Conservation (phyloP, 2,113 vertebrate species). For the Dryoscopus gambensis region DNA sequence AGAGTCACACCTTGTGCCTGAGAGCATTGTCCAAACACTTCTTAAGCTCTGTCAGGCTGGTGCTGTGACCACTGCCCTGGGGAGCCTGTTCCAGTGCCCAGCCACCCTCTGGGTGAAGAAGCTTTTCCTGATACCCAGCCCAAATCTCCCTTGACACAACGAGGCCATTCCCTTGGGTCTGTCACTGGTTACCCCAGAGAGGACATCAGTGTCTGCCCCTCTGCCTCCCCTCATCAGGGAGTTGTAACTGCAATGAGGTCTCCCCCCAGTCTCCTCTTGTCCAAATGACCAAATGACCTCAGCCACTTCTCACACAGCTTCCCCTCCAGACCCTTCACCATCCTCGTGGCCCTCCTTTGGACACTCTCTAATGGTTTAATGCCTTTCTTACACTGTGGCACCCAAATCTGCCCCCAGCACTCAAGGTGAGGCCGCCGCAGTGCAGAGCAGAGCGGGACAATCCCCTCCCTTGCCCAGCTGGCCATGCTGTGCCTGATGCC, state of each 20-base stretch:
- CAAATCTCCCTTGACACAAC: neutral
- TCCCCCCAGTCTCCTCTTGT: neutral
- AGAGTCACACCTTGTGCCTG: neutral
- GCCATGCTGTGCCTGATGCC: accelerated
- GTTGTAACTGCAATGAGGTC: accelerated
- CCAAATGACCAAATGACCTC: neutral
- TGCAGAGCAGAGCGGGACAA: accelerated
- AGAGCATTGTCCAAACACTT: accelerated
- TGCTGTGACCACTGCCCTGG: neutral
- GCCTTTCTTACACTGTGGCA: neutral
- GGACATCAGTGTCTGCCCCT: neutral
- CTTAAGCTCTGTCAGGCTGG: neutral
- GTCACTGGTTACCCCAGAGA: neutral
- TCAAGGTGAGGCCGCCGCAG: accelerated
- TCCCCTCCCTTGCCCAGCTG: neutral
- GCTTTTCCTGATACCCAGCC: neutral
- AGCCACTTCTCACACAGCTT: accelerated
- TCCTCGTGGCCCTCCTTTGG: accelerated
- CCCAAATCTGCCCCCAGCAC: neutral
- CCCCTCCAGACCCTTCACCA: neutral
- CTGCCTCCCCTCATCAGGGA: accelerated
- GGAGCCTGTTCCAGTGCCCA: neutral
- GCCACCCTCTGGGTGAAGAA: accelerated
- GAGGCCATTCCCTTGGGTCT: accelerated
- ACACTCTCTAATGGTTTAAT: neutral